Evolutionary conservation across 2,113 vertebrate genomes (phyloP).

Genomic region (Mugil cephalus): DNA sequence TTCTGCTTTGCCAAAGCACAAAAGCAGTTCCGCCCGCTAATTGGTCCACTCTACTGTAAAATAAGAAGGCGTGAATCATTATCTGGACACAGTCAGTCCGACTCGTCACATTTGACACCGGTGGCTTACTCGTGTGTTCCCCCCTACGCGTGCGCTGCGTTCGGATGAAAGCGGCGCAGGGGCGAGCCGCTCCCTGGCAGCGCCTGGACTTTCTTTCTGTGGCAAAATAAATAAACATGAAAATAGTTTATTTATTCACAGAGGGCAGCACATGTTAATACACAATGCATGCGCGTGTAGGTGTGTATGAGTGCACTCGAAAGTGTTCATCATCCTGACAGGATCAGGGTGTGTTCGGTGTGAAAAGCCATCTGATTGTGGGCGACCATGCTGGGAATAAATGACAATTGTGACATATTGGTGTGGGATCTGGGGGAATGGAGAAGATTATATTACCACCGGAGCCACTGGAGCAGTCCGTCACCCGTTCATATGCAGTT

Average conservation of each 20-base stretch:
- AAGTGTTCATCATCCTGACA: slow-evolving; percentile 72
- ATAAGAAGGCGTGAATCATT: slow-evolving; percentile 35
- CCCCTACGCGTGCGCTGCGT: neutral
- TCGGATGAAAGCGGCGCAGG: neutral
- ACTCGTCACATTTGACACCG: slow-evolving; percentile 20
- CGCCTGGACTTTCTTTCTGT: slow-evolving; percentile 1
- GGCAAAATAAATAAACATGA: slow-evolving; percentile 25
- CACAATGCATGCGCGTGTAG: slow-evolving; percentile 27
- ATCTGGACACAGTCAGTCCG: neutral
- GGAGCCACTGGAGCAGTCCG: slow-evolving; percentile 72
- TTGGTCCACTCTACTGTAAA: slow-evolving; percentile 3
- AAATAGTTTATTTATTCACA: slow-evolving; percentile 20
- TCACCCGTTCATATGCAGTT: slow-evolving; percentile 70
- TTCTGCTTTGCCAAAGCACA: slow-evolving; percentile 13
- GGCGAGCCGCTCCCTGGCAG: neutral
- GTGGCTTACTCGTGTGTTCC: neutral
- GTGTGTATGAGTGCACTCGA: slow-evolving; percentile 29
- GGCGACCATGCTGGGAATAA: slow-evolving; percentile 72
- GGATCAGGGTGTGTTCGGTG: slow-evolving; percentile 57
- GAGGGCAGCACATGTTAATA: slow-evolving; percentile 39
- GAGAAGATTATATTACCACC: slow-evolving; percentile 76
- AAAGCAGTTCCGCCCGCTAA: slow-evolving; percentile 34
- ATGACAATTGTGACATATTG: slow-evolving; percentile 83
- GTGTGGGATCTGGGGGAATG: slow-evolving; percentile 78
- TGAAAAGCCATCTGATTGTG: slow-evolving; percentile 72